A percentile compares a stretch with the other conserved stretches of the same genome.
These are phyloP conservation scores for Antigone vipio DNA, from an alignment of 2,113 vertebrate genomes.

Conservation along the genomic window DNA sequence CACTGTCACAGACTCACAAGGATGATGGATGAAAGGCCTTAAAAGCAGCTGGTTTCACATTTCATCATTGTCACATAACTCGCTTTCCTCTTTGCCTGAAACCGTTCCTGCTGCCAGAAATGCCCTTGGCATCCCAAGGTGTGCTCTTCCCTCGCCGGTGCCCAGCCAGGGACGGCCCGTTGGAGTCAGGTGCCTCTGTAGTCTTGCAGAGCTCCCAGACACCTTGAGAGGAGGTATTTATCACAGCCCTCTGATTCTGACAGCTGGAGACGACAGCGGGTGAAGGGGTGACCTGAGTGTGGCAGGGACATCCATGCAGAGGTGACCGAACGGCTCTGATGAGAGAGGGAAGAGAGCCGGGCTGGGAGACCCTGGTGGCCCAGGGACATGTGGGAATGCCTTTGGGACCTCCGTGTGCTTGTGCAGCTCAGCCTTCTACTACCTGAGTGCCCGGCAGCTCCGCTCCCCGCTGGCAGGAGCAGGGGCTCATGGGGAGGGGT, in stretches of 20 bases:
- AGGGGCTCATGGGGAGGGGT: background rate
- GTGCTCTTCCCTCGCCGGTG: accelerated
- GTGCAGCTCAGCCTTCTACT: background rate
- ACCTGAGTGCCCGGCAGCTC: background rate
- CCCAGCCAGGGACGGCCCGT: background rate
- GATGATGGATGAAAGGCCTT: slow-evolving; percentile 61
- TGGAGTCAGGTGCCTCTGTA: background rate
- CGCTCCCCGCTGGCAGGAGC: background rate
- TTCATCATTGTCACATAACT: slow-evolving; percentile 49
- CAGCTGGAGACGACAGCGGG: background rate
- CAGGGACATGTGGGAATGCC: background rate
- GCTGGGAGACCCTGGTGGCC: background rate
- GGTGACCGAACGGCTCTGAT: background rate
- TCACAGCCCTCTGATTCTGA: background rate
- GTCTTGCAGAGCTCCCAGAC: background rate
- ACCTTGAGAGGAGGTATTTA: background rate
- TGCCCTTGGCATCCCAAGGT: slow-evolving; percentile 37
- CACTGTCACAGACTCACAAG: slow-evolving; percentile 23
- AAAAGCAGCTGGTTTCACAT: slow-evolving; percentile 47
- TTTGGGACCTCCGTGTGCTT: background rate
- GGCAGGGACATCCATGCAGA: background rate
- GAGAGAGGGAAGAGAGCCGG: background rate
- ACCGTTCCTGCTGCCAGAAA: background rate
- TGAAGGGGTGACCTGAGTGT: background rate
- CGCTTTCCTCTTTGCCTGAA: background rate